Percentiles rank a stretch among this genome's conserved stretches.
phyloP scores from a whole-genome alignment of 2,888 invertebrate species.

The Cyclophora punctaria region DNA sequence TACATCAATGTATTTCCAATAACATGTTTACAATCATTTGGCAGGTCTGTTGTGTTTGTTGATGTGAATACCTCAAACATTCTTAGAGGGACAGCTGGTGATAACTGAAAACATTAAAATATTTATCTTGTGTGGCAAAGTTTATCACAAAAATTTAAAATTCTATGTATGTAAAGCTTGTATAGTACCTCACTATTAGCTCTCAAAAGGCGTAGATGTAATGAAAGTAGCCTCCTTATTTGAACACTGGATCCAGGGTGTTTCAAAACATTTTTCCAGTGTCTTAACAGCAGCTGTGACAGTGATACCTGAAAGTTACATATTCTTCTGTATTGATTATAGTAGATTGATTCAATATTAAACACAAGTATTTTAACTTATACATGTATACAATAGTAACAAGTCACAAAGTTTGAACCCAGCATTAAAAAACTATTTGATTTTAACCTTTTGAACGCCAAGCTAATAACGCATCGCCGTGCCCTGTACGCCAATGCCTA shows the following conservation, averaged over 20 bases:
- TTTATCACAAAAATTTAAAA: too few relatives aligned
- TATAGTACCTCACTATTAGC: slow-evolving; percentile 53
- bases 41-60: slow-evolving; percentile 48
- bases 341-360: too few relatives aligned
- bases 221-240: slow-evolving; percentile 53
- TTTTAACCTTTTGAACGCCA: too few relatives aligned
- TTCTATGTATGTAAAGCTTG: not conserved
- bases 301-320: slow-evolving; percentile 55
- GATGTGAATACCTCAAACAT: slow-evolving; percentile 86
- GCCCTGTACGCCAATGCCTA: too few relatives aligned
- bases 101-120: slow-evolving; percentile 38
- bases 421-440: too few relatives aligned
- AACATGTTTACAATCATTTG: slow-evolving; percentile 48
- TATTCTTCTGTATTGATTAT: too few relatives aligned
- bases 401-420: too few relatives aligned
- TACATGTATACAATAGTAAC: too few relatives aligned
- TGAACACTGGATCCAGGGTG: slow-evolving; percentile 47
- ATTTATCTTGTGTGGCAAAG: too few relatives aligned
- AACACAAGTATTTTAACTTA: too few relatives aligned
- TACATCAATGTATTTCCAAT: slow-evolving; percentile 68
- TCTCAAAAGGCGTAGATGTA: slow-evolving; percentile 53
- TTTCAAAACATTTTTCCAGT: slow-evolving; percentile 62
- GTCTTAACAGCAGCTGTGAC: slow-evolving; percentile 70
- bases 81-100: slow-evolving; percentile 83
- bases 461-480: too few relatives aligned